These are phyloP conservation scores for Otocyon megalotis DNA, from an alignment of 2,113 vertebrate species.

Conservation along the genomic window DNA sequence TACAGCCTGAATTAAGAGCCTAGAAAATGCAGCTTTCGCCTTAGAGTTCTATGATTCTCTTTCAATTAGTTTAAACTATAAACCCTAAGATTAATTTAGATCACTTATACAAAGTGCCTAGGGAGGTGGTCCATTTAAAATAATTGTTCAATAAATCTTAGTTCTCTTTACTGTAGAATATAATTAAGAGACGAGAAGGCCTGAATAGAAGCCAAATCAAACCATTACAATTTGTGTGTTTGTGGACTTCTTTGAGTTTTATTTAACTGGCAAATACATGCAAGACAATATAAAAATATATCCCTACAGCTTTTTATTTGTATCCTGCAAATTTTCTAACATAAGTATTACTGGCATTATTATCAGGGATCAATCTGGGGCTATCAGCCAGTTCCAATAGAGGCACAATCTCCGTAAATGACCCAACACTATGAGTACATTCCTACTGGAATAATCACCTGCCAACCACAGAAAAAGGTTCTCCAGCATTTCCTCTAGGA, in stretches of 20 bases:
- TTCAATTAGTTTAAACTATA: slow-evolving; percentile 17
- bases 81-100: slow-evolving; percentile 35
- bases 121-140: background rate
- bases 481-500: background rate
- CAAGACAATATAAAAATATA: background rate
- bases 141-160: slow-evolving; percentile 7
- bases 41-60: slow-evolving; percentile 36
- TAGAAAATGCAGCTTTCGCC: background rate
- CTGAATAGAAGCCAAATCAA: slow-evolving; percentile 43
- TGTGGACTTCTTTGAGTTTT: background rate
- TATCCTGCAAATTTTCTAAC: slow-evolving; percentile 21
- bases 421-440: background rate
- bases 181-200: background rate
- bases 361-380: background rate
- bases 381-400: background rate
- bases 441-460: background rate
- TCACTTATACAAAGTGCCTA: background rate
- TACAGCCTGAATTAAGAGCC: background rate
- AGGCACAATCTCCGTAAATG: background rate
- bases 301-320: background rate
- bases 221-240: background rate
- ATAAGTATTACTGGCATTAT: background rate
- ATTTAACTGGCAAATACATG: slow-evolving; percentile 35
- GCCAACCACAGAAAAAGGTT: background rate
- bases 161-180: background rate